phyloP scores from a whole-genome alignment of 2,113 vertebrate genomes.

The Psilopogon haemacephalus region DNA sequence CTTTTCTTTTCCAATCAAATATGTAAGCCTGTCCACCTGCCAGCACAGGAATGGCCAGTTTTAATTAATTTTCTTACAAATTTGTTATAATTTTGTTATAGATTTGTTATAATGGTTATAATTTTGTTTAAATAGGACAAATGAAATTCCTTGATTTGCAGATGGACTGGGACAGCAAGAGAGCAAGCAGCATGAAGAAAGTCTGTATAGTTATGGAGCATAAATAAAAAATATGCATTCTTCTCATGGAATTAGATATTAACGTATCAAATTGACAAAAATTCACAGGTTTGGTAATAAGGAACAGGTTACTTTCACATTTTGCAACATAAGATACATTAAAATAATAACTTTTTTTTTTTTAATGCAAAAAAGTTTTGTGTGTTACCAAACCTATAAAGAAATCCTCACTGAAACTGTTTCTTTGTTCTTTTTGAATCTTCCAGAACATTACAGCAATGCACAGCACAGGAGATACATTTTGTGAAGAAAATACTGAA shows the following conservation, averaged over 20 bases:
- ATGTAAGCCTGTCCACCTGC: background rate
- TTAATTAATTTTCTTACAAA: background rate
- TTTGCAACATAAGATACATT: background rate
- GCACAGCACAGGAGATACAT: background rate
- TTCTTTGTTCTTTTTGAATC: background rate
- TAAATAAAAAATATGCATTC: background rate
- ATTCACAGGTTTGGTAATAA: background rate
- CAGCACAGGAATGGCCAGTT: background rate
- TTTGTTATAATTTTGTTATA: background rate
- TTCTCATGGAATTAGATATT: conserved; percentile 16
- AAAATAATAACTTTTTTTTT: background rate
- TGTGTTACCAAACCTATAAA: background rate
- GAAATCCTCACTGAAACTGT: background rate
- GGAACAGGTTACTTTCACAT: background rate
- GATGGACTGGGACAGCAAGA: background rate
- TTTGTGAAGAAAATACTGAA: background rate
- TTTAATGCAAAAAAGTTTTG: background rate
- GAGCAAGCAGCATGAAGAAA: background rate
- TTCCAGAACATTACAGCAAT: background rate
- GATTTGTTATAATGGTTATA: background rate
- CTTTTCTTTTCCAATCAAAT: background rate
- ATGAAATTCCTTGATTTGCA: background rate
- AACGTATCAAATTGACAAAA: background rate
- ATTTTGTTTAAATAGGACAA: background rate
- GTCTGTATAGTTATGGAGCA: background rate